Conservation (phyloP, 2,113 vertebrate species). For the Datnioides undecimradiatus region DNA sequence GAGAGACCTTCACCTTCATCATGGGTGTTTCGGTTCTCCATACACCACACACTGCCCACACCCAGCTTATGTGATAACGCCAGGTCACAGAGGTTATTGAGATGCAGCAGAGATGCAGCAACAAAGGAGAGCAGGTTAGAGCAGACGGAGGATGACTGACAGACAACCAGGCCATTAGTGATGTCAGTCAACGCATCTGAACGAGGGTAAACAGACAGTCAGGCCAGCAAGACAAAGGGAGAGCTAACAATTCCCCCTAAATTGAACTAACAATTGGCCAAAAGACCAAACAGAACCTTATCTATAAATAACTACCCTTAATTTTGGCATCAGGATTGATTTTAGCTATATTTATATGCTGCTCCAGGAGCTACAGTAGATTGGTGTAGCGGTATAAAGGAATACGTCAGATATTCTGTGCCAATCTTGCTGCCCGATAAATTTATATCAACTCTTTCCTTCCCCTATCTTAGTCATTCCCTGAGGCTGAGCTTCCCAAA, state of each 20-base stretch:
- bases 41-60: constrained; percentile 56
- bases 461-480: constrained; percentile 25
- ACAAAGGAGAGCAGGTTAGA: constrained; percentile 15
- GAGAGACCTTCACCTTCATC: constrained; percentile 66
- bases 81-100: constrained; percentile 38
- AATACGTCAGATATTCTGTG: constrained; percentile 14
- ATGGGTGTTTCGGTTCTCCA: constrained; percentile 68
- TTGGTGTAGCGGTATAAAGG: constrained; percentile 18
- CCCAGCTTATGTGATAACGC: constrained; percentile 20
- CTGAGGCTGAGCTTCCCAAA: constrained; percentile 67
- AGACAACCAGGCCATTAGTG: neutral
- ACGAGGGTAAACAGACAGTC: neutral
- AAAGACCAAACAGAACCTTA: neutral
- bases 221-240: neutral
- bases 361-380: constrained; percentile 20
- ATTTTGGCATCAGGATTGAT: constrained; percentile 8
- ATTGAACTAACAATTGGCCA: constrained; percentile 3
- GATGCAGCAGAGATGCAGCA: constrained; percentile 14
- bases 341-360: constrained; percentile 14
- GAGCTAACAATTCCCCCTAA: neutral
- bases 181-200: constrained; percentile 16
- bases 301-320: constrained; percentile 6
- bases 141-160: constrained; percentile 15
- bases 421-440: constrained; percentile 27
- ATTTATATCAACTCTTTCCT: constrained; percentile 27